Percentiles rank a stretch among this genome's conserved stretches.
Evolutionary conservation across 2,888 invertebrate genomes (phyloP).

Genomic region (Sylvicola cinctus): DNA sequence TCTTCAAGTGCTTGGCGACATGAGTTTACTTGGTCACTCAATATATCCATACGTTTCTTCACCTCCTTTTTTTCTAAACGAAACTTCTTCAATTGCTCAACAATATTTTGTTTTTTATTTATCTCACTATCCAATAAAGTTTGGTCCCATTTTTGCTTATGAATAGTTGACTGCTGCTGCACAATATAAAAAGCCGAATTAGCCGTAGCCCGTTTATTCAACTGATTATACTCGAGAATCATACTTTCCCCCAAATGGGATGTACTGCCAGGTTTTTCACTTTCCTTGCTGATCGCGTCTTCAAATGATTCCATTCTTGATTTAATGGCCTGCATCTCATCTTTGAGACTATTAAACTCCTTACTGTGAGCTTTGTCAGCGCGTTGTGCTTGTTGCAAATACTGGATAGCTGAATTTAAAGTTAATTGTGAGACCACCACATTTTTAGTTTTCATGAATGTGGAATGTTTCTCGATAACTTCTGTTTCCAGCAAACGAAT

Average conservation of each 20-base stretch:
- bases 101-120: conserved; percentile 69
- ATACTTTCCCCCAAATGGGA: conserved; percentile 90
- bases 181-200: conserved; percentile 83
- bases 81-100: conserved; percentile 78
- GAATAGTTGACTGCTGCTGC: conserved; percentile 84
- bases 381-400: conserved; percentile 71
- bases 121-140: conserved; percentile 84
- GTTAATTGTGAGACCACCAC: conserved; percentile 91
- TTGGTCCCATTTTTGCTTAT: conserved; percentile 95
- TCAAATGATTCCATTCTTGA: conserved; percentile 62
- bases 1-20: conserved; percentile 80
- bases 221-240: conserved; percentile 79
- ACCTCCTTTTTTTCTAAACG: conserved; percentile 88
- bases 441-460: conserved; percentile 93
- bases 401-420: conserved; percentile 72
- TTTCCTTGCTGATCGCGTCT: conserved; percentile 57
- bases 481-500: conserved; percentile 53
- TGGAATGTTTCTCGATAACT: conserved; percentile 82
- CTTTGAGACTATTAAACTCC: conserved; percentile 69
- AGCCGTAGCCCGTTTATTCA: conserved; percentile 92
- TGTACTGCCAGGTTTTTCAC: conserved; percentile 60
- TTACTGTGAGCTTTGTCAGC: conserved; percentile 78
- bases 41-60: conserved; percentile 77
- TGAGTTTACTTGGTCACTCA: conserved; percentile 82
- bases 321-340: conserved; percentile 60